These are phyloP conservation scores for Leptopilina boulardi DNA, from an alignment of 1,140 invertebrate species.

Conservation along the genomic window DNA sequence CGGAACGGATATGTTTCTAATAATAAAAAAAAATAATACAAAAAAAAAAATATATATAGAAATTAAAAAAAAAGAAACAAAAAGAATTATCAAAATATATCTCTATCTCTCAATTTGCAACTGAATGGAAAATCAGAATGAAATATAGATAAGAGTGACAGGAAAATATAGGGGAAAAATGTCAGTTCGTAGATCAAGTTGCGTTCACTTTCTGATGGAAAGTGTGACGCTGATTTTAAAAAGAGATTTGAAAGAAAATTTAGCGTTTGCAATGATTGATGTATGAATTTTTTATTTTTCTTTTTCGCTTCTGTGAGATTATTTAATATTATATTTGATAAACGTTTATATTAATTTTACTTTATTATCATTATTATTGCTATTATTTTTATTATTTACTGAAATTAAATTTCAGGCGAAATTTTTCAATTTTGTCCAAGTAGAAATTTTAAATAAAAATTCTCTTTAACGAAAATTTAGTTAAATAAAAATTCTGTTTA, in stretches of 20 bases:
- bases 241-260: not conserved
- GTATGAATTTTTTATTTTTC: no score
- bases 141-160: not conserved
- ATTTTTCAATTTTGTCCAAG: no score
- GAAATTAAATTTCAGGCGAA: no score
- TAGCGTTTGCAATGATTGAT: not conserved
- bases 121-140: conserved; percentile 7
- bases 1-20: not conserved
- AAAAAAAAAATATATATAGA: conserved; percentile 1
- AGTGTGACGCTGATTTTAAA: not conserved
- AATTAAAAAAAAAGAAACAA: not conserved
- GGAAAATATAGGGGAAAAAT: not conserved
- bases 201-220: not conserved
- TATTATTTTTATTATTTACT: no score
- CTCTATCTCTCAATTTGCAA: not conserved
- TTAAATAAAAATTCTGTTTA: no score
- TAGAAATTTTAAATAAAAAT: no score
- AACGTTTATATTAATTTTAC: no score
- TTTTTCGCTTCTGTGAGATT: no score
- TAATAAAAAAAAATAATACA: conserved; percentile 6
- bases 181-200: not conserved
- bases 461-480: no score
- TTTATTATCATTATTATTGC: no score
- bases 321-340: no score
- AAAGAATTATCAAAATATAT: not conserved